A percentile compares a stretch with the other conserved stretches of the same genome.
Conservation (phyloP, 2,888 invertebrate species). For the Neoscelio sp. region DNA sequence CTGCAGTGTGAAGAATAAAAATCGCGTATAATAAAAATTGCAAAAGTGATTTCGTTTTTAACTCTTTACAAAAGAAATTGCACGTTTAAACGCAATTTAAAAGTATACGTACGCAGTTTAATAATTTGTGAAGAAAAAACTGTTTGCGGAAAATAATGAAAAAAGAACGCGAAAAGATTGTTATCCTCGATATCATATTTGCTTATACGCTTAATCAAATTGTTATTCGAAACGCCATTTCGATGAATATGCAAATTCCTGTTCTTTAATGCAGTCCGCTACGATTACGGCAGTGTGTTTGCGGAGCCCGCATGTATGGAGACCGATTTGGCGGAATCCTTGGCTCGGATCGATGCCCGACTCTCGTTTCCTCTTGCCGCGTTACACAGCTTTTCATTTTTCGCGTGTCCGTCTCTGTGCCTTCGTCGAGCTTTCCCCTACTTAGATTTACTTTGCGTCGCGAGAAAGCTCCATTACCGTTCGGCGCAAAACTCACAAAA, state of each 20-base stretch:
- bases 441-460: constrained; percentile 16
- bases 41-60: constrained; percentile 36
- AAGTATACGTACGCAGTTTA: no score
- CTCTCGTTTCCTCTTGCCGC: constrained; percentile 29
- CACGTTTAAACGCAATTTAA: constrained; percentile 35
- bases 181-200: not conserved
- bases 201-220: not conserved
- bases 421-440: constrained; percentile 29
- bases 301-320: constrained; percentile 20
- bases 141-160: no score
- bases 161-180: no score
- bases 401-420: constrained; percentile 16
- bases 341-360: constrained; percentile 39
- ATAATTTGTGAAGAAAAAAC: no score
- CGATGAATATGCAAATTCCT: not conserved
- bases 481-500: not conserved
- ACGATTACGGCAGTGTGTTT: constrained; percentile 20
- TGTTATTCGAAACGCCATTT: no score
- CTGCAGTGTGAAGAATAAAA: not conserved
- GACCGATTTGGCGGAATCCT: constrained; percentile 31
- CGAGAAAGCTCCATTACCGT: constrained; percentile 15
- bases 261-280: constrained; percentile 4
- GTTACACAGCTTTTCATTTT: constrained; percentile 38
- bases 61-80: constrained; percentile 47
- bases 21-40: no score